A percentile compares a stretch with the other conserved stretches of the same genome.
These are phyloP conservation scores for Orchestia grillus DNA, from an alignment of 1,140 invertebrate genomes.

Conservation along the genomic window DNA sequence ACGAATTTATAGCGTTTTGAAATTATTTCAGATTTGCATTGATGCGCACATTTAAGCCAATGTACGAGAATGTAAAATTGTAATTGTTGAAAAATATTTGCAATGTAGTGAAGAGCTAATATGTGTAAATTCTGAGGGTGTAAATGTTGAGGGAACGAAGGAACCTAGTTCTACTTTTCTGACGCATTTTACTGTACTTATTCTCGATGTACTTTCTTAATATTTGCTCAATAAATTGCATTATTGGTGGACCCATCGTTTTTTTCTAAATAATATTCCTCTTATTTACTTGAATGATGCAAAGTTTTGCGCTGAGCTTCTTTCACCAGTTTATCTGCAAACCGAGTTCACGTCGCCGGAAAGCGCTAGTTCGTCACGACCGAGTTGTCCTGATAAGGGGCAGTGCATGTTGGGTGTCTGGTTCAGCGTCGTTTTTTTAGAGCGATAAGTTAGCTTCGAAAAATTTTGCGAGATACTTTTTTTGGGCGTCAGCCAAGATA, in stretches of 20 bases:
- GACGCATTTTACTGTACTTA: not conserved
- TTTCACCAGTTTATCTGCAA: not conserved
- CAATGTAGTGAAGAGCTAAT: not conserved
- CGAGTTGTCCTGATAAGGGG: not conserved
- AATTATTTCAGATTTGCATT: not conserved
- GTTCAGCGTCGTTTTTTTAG: not conserved
- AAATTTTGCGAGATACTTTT: not conserved
- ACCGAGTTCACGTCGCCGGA: not conserved
- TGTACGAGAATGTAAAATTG: not conserved
- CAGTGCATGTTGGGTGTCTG: not conserved
- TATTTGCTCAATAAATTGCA: not conserved
- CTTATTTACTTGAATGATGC: not conserved
- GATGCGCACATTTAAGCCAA: not conserved
- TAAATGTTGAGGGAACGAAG: not conserved
- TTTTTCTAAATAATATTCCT: not conserved
- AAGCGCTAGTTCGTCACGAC: not conserved
- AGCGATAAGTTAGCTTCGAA: not conserved
- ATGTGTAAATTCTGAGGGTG: not conserved
- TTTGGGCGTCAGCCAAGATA: not conserved
- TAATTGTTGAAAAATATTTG: not conserved
- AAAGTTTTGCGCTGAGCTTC: not conserved
- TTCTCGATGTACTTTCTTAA: not conserved
- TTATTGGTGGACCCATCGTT: not conserved
- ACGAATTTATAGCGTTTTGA: not conserved
- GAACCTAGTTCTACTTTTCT: not conserved